Conservation (phyloP, 2,113 vertebrate genomes). For the Protobothrops mucrosquamatus region DNA sequence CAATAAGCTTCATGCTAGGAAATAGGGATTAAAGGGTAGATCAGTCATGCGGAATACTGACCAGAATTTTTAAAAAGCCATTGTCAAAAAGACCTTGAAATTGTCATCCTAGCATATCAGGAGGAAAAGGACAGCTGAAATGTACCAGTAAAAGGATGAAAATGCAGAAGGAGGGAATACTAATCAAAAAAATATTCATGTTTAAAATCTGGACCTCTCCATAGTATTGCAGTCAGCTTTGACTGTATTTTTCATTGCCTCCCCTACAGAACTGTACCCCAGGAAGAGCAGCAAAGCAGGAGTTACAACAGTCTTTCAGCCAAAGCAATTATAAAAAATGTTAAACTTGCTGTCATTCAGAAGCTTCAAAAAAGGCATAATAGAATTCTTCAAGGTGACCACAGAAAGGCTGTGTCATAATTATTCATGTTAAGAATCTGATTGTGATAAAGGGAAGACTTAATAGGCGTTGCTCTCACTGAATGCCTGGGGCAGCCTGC, state of each 20-base stretch:
- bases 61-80: constrained; percentile 41
- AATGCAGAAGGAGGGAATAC: constrained; percentile 36
- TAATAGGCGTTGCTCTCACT: background rate
- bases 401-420: constrained; percentile 46
- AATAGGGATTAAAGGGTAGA: constrained; percentile 56
- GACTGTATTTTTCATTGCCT: constrained; percentile 25
- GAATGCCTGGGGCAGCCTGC: background rate
- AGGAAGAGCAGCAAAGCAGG: constrained; percentile 30
- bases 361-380: constrained; percentile 32
- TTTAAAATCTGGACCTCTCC: constrained; percentile 41
- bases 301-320: constrained; percentile 39
- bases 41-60: constrained; percentile 51
- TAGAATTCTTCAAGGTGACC: constrained; percentile 49
- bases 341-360: constrained; percentile 53
- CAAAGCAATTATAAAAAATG: constrained; percentile 34
- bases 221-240: constrained; percentile 41
- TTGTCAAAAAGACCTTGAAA: constrained; percentile 57
- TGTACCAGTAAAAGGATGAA: constrained; percentile 34
- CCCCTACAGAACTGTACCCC: constrained; percentile 5
- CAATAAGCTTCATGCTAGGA: constrained; percentile 43
- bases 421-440: constrained; percentile 39
- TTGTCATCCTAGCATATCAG: constrained; percentile 32
- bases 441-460: background rate
- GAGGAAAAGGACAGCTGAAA: constrained; percentile 34
- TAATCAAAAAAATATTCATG: constrained; percentile 39